Conservation (phyloP, 2,888 invertebrate species). For the Heliconius erato region DNA sequence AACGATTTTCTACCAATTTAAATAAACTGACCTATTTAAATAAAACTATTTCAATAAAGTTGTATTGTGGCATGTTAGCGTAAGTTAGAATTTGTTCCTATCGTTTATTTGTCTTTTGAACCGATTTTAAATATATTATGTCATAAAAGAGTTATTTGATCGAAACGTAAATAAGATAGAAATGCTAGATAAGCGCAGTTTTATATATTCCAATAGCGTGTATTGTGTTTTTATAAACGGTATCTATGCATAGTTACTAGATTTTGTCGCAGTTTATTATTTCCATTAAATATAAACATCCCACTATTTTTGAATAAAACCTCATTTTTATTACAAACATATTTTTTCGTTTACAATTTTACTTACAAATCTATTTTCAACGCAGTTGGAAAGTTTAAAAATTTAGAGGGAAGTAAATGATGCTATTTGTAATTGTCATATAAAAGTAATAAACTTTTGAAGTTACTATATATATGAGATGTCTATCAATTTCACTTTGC, state of each 20-base stretch:
- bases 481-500: constrained; percentile 50
- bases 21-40: neutral
- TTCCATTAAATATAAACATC: neutral
- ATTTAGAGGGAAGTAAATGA: neutral
- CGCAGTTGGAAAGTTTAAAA: too few species aligned
- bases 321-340: neutral
- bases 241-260: neutral
- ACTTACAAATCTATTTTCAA: too few species aligned
- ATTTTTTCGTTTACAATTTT: neutral
- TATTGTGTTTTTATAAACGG: neutral
- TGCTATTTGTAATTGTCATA: neutral
- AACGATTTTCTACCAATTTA: neutral
- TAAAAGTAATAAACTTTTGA: neutral
- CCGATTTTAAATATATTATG: neutral
- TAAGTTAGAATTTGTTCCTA: constrained; percentile 1
- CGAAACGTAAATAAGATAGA: constrained; percentile 77
- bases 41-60: constrained; percentile 1
- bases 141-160: constrained; percentile 47
- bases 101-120: neutral
- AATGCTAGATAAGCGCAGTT: constrained; percentile 60
- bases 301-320: neutral
- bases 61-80: neutral
- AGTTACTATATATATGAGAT: constrained; percentile 36
- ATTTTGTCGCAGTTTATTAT: neutral
- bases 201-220: constrained; percentile 14